Evolutionary conservation across 2,888 invertebrate species (phyloP).

Genomic region (Fabriciana adippe): DNA sequence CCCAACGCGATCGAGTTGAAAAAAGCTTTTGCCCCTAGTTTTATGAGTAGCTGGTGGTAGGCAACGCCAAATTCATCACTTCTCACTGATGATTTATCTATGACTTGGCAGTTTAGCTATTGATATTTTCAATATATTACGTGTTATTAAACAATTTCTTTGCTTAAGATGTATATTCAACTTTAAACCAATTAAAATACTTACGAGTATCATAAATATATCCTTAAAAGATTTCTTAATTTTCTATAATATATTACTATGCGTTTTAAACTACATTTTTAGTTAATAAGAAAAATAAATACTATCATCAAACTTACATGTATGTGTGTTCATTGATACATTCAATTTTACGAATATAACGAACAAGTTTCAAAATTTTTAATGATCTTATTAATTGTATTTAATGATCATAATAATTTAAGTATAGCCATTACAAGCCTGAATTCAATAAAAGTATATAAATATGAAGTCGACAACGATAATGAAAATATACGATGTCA

Average conservation of each 20-base stretch:
- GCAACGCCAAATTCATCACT: slow-evolving; percentile 75
- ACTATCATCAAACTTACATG: too few relatives aligned
- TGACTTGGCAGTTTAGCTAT: slow-evolving; percentile 61
- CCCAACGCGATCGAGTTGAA: slow-evolving; percentile 62
- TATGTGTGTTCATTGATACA: too few relatives aligned
- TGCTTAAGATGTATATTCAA: neutral
- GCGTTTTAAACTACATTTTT: neutral
- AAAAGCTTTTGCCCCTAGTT: slow-evolving; percentile 65
- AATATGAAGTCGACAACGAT: slow-evolving; percentile 42
- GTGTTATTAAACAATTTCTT: neutral
- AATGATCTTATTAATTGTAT: slow-evolving; percentile 1
- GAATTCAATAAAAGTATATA: slow-evolving; percentile 39
- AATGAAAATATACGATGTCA: slow-evolving; percentile 71
- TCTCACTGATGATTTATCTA: slow-evolving; percentile 70
- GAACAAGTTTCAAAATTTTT: neutral
- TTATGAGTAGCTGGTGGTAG: slow-evolving; percentile 59
- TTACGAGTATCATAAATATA: too few relatives aligned
- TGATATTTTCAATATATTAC: slow-evolving; percentile 39
- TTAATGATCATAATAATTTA: neutral
- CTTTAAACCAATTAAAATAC: neutral
- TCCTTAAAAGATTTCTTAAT: too few relatives aligned
- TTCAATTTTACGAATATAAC: too few relatives aligned
- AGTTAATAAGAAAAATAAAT: neutral
- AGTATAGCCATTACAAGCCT: slow-evolving; percentile 6
- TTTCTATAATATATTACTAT: too few relatives aligned